Percentiles rank a stretch among this genome's conserved stretches.
Conservation (phyloP, 2,888 invertebrate species). For the Melanargia galathea region DNA sequence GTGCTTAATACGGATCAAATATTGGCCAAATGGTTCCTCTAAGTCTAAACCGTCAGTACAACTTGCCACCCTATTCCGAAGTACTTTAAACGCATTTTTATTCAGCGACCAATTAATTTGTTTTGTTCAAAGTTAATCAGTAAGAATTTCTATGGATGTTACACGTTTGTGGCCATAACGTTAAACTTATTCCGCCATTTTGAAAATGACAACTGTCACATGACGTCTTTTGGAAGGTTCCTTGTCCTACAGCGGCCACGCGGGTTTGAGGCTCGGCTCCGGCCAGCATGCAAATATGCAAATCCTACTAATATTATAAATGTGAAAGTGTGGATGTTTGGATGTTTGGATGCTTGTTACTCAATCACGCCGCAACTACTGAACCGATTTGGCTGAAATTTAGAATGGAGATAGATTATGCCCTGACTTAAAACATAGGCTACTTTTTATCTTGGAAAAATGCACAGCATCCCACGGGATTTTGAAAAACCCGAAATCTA, state of each 20-base stretch:
- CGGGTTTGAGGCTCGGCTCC: too few relatives aligned
- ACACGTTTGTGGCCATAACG: not conserved
- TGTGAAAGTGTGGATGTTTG: too few relatives aligned
- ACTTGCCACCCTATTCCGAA: constrained; percentile 1
- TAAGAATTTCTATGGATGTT: constrained; percentile 2
- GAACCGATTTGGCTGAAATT: too few relatives aligned
- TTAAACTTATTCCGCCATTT: not conserved
- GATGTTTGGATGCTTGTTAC: too few relatives aligned
- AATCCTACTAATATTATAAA: too few relatives aligned
- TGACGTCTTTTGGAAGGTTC: not conserved
- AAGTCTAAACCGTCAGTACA: not conserved
- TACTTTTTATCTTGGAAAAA: too few relatives aligned
- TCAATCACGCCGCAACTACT: too few relatives aligned
- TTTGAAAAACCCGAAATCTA: too few relatives aligned
- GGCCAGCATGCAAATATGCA: too few relatives aligned
- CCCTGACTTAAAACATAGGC: too few relatives aligned
- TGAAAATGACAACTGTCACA: not conserved
- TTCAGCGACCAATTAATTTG: not conserved
- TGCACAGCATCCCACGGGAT: too few relatives aligned
- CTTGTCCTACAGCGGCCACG: not conserved
- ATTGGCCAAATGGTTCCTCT: constrained; percentile 17
- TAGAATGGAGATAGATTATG: too few relatives aligned
- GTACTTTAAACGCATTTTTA: not conserved
- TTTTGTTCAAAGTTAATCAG: not conserved
- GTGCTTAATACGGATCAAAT: constrained; percentile 49